Percentiles rank a stretch among this genome's conserved stretches.
Conservation (phyloP, 1,140 invertebrate genomes). For the Musca domestica region DNA sequence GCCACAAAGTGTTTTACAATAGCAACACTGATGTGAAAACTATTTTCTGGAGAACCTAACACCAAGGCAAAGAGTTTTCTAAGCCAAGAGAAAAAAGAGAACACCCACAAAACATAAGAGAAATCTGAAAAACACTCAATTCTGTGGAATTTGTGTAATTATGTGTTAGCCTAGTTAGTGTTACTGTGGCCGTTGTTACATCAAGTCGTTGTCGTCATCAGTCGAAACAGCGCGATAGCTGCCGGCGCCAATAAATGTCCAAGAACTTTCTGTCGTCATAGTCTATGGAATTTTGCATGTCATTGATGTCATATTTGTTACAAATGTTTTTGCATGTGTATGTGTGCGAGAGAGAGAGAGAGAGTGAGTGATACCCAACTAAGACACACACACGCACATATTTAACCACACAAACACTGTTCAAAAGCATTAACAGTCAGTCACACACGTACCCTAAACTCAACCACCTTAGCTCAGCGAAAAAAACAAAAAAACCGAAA, state of each 20-base stretch:
- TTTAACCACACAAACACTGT: too few relatives aligned
- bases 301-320: slow-evolving; percentile 9
- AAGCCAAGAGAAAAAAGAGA: neutral
- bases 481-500: neutral
- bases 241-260: too few relatives aligned
- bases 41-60: neutral
- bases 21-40: too few relatives aligned
- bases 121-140: neutral
- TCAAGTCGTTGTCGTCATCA: neutral
- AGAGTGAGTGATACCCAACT: too few relatives aligned
- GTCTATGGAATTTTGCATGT: slow-evolving; percentile 18
- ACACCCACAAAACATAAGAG: neutral
- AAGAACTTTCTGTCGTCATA: slow-evolving; percentile 5
- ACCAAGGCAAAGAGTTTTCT: too few relatives aligned
- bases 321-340: slow-evolving; percentile 9
- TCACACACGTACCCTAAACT: neutral
- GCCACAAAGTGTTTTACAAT: too few relatives aligned
- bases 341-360: neutral
- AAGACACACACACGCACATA: neutral
- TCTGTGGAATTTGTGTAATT: neutral
- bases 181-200: neutral
- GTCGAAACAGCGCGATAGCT: too few relatives aligned
- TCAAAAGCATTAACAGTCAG: too few relatives aligned
- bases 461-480: slow-evolving; percentile 19
- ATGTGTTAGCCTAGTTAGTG: slow-evolving; percentile 1